Evolutionary conservation across 2,797 vertebrate genomes (phyloP).

Genomic region (Crenuchus spilurus): DNA sequence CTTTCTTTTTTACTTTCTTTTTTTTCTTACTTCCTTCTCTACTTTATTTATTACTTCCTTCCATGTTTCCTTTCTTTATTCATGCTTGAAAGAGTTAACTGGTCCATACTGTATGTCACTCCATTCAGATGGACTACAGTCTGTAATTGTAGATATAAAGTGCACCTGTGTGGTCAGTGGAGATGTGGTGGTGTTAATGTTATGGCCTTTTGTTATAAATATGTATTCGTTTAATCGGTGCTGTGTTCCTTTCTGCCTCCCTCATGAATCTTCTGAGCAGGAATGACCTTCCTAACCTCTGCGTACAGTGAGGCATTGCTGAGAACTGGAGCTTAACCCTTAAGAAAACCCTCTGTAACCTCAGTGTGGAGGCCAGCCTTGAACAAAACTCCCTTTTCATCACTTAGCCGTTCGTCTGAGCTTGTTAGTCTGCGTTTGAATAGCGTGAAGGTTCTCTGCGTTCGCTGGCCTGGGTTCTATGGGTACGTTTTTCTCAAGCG

Average conservation of each 20-base stretch:
- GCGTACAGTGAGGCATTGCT: background rate
- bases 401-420: conserved; percentile 17
- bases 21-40: too few species aligned
- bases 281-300: background rate
- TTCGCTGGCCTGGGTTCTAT: conserved; percentile 1
- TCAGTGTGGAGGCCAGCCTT: conserved; percentile 14
- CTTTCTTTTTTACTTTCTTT: too few species aligned
- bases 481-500: background rate
- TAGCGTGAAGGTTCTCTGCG: conserved; percentile 20
- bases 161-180: too few species aligned
- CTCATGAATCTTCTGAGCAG: background rate
- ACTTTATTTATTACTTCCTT: too few species aligned
- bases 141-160: too few species aligned
- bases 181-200: too few species aligned
- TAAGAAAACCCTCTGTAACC: conserved; percentile 17
- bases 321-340: conserved; percentile 24
- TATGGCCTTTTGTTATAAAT: too few species aligned
- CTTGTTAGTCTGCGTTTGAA: conserved; percentile 6
- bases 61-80: too few species aligned
- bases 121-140: too few species aligned
- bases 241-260: background rate
- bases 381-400: conserved; percentile 32
- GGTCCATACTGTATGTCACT: too few species aligned
- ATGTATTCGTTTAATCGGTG: conserved; percentile 23
- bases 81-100: too few species aligned